Evolutionary conservation across 2,797 vertebrate genomes (phyloP).

Genomic region (Xenops minutus): DNA sequence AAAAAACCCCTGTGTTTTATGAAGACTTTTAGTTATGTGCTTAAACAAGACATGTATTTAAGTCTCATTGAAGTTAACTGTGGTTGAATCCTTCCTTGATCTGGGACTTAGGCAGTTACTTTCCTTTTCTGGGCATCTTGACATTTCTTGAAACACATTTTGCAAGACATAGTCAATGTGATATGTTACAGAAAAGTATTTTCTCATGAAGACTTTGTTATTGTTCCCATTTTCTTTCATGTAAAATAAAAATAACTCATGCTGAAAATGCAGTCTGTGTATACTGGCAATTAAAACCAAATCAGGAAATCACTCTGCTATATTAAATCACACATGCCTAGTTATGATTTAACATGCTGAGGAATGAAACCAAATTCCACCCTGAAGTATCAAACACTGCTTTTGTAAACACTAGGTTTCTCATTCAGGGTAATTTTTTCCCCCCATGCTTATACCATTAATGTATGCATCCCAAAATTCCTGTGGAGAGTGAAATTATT

Average conservation of each 20-base stretch:
- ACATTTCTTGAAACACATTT: not conserved
- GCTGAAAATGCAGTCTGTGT: conserved; percentile 41
- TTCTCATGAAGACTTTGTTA: conserved; percentile 36
- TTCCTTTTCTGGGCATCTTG: conserved; percentile 15
- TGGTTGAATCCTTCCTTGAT: not conserved
- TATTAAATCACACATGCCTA: conserved; percentile 50
- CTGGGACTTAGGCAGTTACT: not conserved
- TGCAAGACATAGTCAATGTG: not conserved
- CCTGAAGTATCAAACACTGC: not conserved
- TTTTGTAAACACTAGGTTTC: not conserved
- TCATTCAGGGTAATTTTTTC: not conserved
- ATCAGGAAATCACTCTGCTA: conserved; percentile 53
- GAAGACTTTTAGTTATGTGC: not conserved
- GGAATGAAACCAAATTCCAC: conserved; percentile 37
- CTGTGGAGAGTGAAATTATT: conserved; percentile 4
- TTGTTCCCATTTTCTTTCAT: conserved; percentile 41
- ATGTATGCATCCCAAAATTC: conserved; percentile 1
- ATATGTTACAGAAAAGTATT: conserved; percentile 6
- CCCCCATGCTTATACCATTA: not conserved
- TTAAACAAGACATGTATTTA: not conserved
- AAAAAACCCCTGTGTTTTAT: not conserved
- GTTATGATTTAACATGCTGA: conserved; percentile 37
- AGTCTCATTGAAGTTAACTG: not conserved
- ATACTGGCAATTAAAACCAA: conserved; percentile 56
- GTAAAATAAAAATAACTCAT: conserved; percentile 58